phyloP scores from a whole-genome alignment of 2,797 vertebrate genomes.

The Hoplostethus mediterraneus region DNA sequence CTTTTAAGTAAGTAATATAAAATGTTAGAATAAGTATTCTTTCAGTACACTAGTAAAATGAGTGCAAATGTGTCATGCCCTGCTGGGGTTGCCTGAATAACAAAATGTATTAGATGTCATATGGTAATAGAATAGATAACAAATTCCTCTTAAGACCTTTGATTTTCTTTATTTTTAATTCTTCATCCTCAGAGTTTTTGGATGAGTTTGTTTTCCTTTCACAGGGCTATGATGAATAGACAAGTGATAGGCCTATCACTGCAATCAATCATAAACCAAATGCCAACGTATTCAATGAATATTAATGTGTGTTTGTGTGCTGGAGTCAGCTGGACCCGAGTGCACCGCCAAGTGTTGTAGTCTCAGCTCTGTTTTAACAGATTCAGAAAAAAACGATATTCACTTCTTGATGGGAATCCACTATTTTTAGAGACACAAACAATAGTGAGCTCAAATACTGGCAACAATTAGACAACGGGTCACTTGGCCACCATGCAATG shows the following conservation, averaged over 20 bases:
- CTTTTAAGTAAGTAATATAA: neutral
- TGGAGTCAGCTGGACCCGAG: conserved; percentile 7
- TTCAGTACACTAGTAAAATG: conserved; percentile 4
- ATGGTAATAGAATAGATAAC: conserved; percentile 10
- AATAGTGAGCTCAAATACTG: conserved; percentile 33
- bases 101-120: conserved; percentile 21
- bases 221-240: conserved; percentile 15
- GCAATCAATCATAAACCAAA: conserved; percentile 14
- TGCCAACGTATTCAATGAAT: conserved; percentile 10
- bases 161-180: neutral
- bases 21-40: conserved; percentile 5
- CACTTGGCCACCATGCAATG: conserved; percentile 34
- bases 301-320: neutral
- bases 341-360: conserved; percentile 1
- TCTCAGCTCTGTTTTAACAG: conserved; percentile 2
- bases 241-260: neutral
- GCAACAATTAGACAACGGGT: conserved; percentile 34
- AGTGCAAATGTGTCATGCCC: conserved; percentile 12
- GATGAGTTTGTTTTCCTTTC: neutral
- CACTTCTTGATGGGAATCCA: conserved; percentile 23
- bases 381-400: conserved; percentile 14
- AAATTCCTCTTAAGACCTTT: neutral
- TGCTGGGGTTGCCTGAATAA: conserved; percentile 23
- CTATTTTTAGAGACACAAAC: conserved; percentile 33
- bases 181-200: neutral